phyloP scores from a whole-genome alignment of 2,888 invertebrate species.

The Polydrusus tereticollis region DNA sequence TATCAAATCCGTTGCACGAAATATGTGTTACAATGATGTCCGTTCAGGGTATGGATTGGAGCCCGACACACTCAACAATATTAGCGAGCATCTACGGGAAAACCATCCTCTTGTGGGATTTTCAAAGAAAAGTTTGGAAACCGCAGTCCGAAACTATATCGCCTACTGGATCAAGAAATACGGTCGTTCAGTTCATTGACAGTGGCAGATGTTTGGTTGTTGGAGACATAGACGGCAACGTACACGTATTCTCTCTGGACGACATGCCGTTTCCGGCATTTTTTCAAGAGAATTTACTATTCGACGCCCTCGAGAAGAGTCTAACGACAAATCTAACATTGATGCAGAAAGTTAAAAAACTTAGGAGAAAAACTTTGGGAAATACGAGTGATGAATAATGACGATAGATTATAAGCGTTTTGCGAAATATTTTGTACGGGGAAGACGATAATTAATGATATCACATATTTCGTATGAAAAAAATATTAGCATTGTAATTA shows the following conservation, averaged over 20 bases:
- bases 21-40: constrained; percentile 68
- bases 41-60: constrained; percentile 75
- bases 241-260: constrained; percentile 78
- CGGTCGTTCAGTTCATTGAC: constrained; percentile 74
- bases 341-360: constrained; percentile 70
- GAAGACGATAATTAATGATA: too few species aligned
- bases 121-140: constrained; percentile 78
- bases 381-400: background rate
- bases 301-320: constrained; percentile 74
- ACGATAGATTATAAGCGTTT: background rate
- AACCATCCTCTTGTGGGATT: constrained; percentile 83
- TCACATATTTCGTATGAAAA: too few species aligned
- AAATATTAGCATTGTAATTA: too few species aligned
- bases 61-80: constrained; percentile 82
- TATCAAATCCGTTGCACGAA: constrained; percentile 69
- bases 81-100: constrained; percentile 77
- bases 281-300: constrained; percentile 75
- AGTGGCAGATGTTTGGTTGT: constrained; percentile 73
- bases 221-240: constrained; percentile 76
- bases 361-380: constrained; percentile 33
- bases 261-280: constrained; percentile 83
- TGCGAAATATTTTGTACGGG: too few species aligned
- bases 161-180: constrained; percentile 67
- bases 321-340: constrained; percentile 75
- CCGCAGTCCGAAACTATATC: constrained; percentile 75